phyloP scores from a whole-genome alignment of 2,797 vertebrate genomes.

The Neosilurus mollespiculum region DNA sequence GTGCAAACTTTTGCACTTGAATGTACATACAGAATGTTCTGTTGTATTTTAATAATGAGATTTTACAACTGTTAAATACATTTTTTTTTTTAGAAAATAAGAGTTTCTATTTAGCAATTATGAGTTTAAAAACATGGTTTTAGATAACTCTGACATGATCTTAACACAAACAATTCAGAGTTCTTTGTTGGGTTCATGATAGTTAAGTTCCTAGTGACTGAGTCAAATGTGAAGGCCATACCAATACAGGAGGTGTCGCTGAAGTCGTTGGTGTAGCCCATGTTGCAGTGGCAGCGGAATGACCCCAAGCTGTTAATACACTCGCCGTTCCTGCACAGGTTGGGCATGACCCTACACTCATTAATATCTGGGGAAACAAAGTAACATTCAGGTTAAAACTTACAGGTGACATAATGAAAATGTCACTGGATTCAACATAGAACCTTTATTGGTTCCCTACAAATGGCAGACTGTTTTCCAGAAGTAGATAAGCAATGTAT shows the following conservation, averaged over 20 bases:
- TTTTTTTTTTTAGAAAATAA: not conserved
- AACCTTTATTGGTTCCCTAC: not conserved
- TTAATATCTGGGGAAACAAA: conserved; percentile 80
- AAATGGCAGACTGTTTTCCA: not conserved
- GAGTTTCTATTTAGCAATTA: not conserved
- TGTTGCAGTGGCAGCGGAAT: conserved; percentile 87
- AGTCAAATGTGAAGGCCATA: conserved; percentile 61
- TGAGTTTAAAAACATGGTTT: not conserved
- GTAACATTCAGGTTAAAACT: not conserved
- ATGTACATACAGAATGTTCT: not conserved
- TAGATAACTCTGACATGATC: not conserved
- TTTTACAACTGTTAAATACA: not conserved
- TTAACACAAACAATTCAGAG: not conserved
- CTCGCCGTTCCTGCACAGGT: conserved; percentile 84
- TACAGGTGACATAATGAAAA: not conserved
- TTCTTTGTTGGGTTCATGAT: not conserved
- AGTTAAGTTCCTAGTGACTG: not conserved
- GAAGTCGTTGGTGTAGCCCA: conserved; percentile 83
- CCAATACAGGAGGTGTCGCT: conserved; percentile 82
- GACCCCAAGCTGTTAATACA: conserved; percentile 91
- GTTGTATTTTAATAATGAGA: not conserved
- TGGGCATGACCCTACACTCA: conserved; percentile 85
- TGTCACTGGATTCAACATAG: not conserved
- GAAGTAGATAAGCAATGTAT: not conserved
- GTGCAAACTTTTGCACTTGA: not conserved